A percentile compares a stretch with the other conserved stretches of the same genome.
Evolutionary conservation across 2,113 vertebrate genomes (phyloP).

Genomic region (Dinomys branickii): DNA sequence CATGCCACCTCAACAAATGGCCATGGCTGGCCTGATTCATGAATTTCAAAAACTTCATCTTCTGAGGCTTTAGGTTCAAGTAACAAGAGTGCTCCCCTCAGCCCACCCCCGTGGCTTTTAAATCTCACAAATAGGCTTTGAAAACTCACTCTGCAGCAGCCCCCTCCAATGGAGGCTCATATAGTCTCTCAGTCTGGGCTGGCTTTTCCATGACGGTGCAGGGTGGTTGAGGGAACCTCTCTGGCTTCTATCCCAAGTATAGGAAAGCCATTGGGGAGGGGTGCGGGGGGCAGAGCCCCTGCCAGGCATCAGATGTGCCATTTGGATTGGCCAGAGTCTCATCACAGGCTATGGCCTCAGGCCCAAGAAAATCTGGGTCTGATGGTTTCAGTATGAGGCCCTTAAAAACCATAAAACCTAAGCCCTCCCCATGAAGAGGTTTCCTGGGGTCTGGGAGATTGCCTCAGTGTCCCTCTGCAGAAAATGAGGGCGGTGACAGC

Average conservation of each 20-base stretch:
- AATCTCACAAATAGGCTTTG: constrained; percentile 9
- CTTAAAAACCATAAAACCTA: neutral
- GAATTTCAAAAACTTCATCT: constrained; percentile 36
- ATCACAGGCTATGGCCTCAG: neutral
- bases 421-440: neutral
- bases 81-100: neutral
- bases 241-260: neutral
- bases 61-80: constrained; percentile 29
- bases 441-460: neutral
- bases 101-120: neutral
- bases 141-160: neutral
- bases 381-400: neutral
- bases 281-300: neutral
- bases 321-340: neutral
- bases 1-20: neutral
- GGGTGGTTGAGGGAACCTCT: neutral
- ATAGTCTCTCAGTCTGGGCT: neutral
- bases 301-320: neutral
- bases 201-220: neutral
- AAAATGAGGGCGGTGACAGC: neutral
- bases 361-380: neutral
- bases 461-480: constrained; percentile 42
- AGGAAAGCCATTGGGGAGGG: neutral
- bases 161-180: neutral
- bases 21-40: neutral